These are phyloP conservation scores for Silurus meridionalis DNA, from an alignment of 2,113 vertebrate genomes.

Conservation along the genomic window DNA sequence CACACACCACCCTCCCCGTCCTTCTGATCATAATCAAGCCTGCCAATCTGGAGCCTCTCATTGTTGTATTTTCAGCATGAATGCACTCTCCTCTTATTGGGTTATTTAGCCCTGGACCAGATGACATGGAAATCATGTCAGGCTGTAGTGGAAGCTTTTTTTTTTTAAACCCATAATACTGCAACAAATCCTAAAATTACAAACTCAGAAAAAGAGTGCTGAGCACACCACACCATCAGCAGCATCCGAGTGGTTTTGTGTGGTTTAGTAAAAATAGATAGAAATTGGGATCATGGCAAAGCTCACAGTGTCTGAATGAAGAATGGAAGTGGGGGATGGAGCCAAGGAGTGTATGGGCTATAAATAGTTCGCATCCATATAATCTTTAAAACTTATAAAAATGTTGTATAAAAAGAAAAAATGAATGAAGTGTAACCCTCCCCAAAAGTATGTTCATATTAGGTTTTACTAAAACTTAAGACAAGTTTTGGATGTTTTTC, in stretches of 20 bases:
- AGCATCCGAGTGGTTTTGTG: background rate
- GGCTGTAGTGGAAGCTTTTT: conserved; percentile 28
- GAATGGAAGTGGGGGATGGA: background rate
- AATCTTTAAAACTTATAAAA: background rate
- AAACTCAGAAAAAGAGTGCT: background rate
- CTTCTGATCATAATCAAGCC: conserved; percentile 45
- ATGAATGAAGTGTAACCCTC: background rate
- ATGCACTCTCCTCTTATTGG: conserved; percentile 38
- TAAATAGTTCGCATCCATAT: background rate
- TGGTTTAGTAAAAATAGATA: conserved; percentile 6
- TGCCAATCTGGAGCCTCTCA: conserved; percentile 51
- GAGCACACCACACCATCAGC: background rate
- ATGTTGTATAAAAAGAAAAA: background rate
- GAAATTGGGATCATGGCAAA: conserved; percentile 15
- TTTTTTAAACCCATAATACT: conserved; percentile 23
- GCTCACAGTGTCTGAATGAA: background rate
- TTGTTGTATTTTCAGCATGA: conserved; percentile 50
- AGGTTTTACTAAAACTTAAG: no score
- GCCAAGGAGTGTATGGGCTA: background rate
- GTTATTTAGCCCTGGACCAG: conserved; percentile 14
- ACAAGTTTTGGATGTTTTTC: no score
- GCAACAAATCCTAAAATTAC: conserved; percentile 30
- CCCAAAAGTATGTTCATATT: no score
- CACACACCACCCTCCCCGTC: background rate
- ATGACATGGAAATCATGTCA: conserved; percentile 34